Percentiles rank a stretch among this genome's conserved stretches.
phyloP scores from a whole-genome alignment of 2,797 vertebrate species.

The Pterois miles region DNA sequence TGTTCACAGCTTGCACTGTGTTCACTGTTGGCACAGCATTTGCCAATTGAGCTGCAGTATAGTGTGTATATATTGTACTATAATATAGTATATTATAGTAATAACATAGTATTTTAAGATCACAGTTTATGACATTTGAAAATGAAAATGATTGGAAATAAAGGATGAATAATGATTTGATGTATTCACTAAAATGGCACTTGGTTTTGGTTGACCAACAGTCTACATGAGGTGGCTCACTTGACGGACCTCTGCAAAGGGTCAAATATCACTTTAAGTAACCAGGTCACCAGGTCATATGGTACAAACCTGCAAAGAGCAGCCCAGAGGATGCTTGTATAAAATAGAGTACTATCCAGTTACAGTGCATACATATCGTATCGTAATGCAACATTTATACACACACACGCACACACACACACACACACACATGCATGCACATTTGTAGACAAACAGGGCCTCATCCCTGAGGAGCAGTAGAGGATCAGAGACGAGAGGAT shows the following conservation, averaged over 20 bases:
- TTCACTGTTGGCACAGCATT: no score
- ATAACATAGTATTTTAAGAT: not conserved
- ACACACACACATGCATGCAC: not conserved
- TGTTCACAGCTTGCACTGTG: no score
- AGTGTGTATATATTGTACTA: no score
- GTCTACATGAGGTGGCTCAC: not conserved
- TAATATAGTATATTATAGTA: no score
- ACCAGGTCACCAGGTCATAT: conserved; percentile 30
- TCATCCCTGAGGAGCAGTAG: conserved; percentile 50
- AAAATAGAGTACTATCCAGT: conserved; percentile 42
- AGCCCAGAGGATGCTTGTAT: conserved; percentile 14
- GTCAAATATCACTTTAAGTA: conserved; percentile 48
- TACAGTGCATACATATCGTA: conserved; percentile 27
- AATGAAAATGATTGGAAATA: not conserved
- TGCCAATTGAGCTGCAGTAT: no score
- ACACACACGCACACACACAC: not conserved
- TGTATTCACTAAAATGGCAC: not conserved
- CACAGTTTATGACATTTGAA: not conserved
- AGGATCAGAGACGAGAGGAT: conserved; percentile 71
- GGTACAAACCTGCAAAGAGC: conserved; percentile 37
- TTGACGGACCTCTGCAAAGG: conserved; percentile 27
- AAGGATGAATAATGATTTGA: not conserved
- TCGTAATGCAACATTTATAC: conserved; percentile 3
- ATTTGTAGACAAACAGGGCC: conserved; percentile 41
- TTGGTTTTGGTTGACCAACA: not conserved